Conservation (phyloP, 37 sponge, comb jelly and placozoan species). For the Agelas oroides region DNA sequence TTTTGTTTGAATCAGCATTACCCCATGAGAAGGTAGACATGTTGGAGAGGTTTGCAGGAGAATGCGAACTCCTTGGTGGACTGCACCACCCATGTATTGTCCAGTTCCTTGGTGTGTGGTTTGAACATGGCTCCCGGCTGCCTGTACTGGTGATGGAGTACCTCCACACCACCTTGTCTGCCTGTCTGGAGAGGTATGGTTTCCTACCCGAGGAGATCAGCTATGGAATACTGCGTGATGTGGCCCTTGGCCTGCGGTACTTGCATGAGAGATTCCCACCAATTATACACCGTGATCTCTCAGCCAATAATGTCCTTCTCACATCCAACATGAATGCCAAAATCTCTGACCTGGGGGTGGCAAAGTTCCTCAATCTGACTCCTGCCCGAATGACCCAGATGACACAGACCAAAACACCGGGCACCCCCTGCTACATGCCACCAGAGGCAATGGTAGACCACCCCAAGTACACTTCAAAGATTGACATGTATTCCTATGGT, state of each 20-base stretch:
- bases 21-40: background rate
- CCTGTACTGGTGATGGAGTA: constrained; percentile 35
- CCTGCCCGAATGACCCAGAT: constrained; percentile 18
- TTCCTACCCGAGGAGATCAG: background rate
- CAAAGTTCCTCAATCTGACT: constrained; percentile 23
- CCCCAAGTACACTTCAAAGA: constrained; percentile 6
- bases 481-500: constrained; percentile 48
- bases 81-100: constrained; percentile 10
- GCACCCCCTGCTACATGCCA: constrained; percentile 45
- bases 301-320: constrained; percentile 43
- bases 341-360: constrained; percentile 44
- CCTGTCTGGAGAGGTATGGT: constrained; percentile 24
- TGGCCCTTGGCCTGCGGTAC: constrained; percentile 42
- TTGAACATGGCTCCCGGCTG: background rate
- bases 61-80: constrained; percentile 10
- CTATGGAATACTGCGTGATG: constrained; percentile 19
- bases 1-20: background rate
- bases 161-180: constrained; percentile 16
- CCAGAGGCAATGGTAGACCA: constrained; percentile 25
- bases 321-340: constrained; percentile 22
- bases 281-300: constrained; percentile 50
- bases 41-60: background rate
- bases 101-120: constrained; percentile 15
- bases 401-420: constrained; percentile 15
- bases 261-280: constrained; percentile 20